Evolutionary conservation across 1,140 invertebrate genomes (phyloP).

Genomic region (Spodoptera frugiperda): DNA sequence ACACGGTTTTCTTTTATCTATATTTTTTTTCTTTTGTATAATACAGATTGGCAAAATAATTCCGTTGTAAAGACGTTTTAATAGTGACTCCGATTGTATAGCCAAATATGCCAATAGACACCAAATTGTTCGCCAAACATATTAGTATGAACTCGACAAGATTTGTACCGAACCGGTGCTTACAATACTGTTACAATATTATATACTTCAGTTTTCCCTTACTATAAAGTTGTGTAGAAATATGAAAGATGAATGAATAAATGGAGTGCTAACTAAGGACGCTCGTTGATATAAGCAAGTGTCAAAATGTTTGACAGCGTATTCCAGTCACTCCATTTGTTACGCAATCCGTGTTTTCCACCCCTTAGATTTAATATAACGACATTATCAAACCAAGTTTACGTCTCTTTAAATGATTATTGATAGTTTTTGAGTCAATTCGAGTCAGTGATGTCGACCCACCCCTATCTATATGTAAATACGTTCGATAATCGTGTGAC

Average conservation of each 20-base stretch:
- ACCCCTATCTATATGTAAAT: conserved; percentile 54
- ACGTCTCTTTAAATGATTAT: conserved; percentile 28
- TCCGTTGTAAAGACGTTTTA: not conserved
- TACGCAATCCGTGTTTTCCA: not conserved
- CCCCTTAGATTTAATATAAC: not conserved
- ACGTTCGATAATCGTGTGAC: conserved; percentile 52
- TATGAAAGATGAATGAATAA: too few relatives aligned
- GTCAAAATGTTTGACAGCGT: not conserved
- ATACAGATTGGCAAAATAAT: not conserved
- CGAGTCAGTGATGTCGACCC: conserved; percentile 49
- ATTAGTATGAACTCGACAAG: not conserved
- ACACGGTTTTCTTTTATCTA: not conserved
- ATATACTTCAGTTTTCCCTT: not conserved
- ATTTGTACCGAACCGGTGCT: not conserved
- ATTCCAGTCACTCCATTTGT: not conserved
- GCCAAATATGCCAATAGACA: not conserved
- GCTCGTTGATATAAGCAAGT: not conserved
- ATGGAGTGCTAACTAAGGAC: too few relatives aligned
- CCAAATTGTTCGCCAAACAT: not conserved
- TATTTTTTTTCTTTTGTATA: not conserved
- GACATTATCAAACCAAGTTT: conserved; percentile 12
- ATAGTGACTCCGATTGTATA: not conserved
- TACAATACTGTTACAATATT: not conserved
- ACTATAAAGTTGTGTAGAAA: not conserved
- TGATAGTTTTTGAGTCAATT: conserved; percentile 47